Conservation (phyloP, 2,797 vertebrate genomes). For the Ptychadena robeensis region DNA sequence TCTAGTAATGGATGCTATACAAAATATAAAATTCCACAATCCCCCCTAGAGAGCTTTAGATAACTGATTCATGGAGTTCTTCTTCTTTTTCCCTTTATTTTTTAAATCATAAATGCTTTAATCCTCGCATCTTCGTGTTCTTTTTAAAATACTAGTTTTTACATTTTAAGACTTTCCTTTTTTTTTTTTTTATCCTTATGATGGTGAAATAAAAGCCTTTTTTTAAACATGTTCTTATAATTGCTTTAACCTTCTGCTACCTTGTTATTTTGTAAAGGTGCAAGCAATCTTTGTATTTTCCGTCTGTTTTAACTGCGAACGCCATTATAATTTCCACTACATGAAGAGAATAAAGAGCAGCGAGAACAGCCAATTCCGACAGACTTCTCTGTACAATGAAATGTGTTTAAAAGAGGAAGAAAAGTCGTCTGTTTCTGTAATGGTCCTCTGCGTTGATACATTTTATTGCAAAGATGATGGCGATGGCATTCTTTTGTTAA, state of each 20-base stretch:
- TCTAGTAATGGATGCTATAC: too few species aligned
- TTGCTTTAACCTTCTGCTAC: conserved; percentile 7
- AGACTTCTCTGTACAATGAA: conserved; percentile 2
- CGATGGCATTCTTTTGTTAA: neutral
- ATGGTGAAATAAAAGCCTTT: too few species aligned
- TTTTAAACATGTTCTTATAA: neutral
- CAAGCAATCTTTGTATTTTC: neutral
- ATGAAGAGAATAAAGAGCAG: neutral
- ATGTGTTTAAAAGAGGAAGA: neutral
- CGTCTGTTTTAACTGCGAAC: neutral
- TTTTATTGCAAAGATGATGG: neutral
- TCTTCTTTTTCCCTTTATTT: too few species aligned
- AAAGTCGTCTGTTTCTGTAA: neutral
- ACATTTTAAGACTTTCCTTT: too few species aligned
- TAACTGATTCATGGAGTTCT: too few species aligned
- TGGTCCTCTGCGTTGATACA: neutral
- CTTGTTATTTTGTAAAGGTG: neutral
- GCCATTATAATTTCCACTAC: neutral
- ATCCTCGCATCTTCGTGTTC: too few species aligned
- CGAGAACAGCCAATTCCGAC: neutral
- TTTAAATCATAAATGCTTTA: too few species aligned
- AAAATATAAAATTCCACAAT: too few species aligned
- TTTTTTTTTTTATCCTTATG: too few species aligned
- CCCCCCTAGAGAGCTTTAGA: too few species aligned
- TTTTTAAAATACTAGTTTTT: too few species aligned